Percentiles rank a stretch among this genome's conserved stretches.
phyloP scores from a whole-genome alignment of 2,113 vertebrate genomes.

The Numida meleagris region DNA sequence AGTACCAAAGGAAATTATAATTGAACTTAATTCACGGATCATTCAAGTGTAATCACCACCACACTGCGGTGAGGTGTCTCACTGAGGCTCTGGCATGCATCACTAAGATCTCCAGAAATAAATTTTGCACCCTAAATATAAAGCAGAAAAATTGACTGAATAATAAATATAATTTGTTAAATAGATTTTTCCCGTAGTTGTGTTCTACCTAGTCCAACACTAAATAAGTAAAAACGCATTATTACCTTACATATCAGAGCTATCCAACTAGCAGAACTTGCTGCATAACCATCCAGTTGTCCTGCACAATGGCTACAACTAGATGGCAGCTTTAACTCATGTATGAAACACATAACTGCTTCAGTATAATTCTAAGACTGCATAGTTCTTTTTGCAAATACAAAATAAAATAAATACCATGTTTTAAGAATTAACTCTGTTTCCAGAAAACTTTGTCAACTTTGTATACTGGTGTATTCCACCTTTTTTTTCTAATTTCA shows the following conservation, averaged over 20 bases:
- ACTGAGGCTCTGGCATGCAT: fast-evolving
- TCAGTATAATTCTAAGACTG: background rate
- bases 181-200: fast-evolving
- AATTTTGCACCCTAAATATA: background rate
- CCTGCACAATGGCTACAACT: background rate
- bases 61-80: background rate
- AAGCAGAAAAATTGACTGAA: background rate
- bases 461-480: background rate
- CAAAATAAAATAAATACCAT: background rate
- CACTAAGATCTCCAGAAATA: background rate
- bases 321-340: slow-evolving; percentile 37
- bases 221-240: background rate
- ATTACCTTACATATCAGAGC: fast-evolving
- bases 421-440: background rate
- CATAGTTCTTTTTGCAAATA: background rate
- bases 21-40: background rate
- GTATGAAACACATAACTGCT: background rate
- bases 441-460: background rate
- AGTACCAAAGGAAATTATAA: background rate
- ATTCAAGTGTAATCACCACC: background rate
- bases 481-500: background rate
- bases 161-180: background rate
- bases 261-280: background rate
- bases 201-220: background rate
- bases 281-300: background rate